phyloP scores from a whole-genome alignment of 1,140 invertebrate species.

The Eubasilissa regina region DNA sequence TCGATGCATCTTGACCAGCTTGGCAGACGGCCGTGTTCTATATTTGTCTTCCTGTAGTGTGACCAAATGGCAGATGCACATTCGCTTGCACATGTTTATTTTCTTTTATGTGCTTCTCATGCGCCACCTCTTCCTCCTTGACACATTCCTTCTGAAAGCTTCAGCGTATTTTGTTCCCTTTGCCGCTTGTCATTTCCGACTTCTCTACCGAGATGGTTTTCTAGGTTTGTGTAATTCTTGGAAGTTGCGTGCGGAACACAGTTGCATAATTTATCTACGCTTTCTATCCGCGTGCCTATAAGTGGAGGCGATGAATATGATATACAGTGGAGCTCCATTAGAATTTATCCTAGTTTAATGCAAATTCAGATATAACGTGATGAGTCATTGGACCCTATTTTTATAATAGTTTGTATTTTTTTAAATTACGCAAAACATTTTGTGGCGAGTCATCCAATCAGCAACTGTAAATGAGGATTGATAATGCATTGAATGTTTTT shows the following conservation, averaged over 20 bases:
- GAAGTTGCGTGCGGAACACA: constrained; percentile 14
- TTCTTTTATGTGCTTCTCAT: constrained; percentile 21
- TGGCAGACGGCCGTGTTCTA: constrained; percentile 45
- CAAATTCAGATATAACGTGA: too few species aligned
- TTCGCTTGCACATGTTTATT: constrained; percentile 37
- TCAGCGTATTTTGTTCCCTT: not conserved
- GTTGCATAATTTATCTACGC: constrained; percentile 13
- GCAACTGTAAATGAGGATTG: too few species aligned
- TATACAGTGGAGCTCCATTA: too few species aligned
- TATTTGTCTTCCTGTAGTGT: constrained; percentile 19
- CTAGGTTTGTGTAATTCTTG: not conserved
- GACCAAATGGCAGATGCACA: constrained; percentile 40
- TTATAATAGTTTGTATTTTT: too few species aligned
- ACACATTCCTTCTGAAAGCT: constrained; percentile 28
- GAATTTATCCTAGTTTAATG: too few species aligned
- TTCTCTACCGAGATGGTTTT: not conserved
- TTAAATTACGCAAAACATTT: too few species aligned
- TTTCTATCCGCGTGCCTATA: not conserved
- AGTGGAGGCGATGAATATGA: too few species aligned
- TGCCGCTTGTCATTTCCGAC: constrained; percentile 2
- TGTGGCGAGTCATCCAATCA: too few species aligned
- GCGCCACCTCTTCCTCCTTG: constrained; percentile 43
- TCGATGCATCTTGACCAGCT: constrained; percentile 47
- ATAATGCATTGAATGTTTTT: too few species aligned
- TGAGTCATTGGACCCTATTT: too few species aligned